phyloP scores from a whole-genome alignment of 1,140 invertebrate species.

The Hylaeus anthracinus region DNA sequence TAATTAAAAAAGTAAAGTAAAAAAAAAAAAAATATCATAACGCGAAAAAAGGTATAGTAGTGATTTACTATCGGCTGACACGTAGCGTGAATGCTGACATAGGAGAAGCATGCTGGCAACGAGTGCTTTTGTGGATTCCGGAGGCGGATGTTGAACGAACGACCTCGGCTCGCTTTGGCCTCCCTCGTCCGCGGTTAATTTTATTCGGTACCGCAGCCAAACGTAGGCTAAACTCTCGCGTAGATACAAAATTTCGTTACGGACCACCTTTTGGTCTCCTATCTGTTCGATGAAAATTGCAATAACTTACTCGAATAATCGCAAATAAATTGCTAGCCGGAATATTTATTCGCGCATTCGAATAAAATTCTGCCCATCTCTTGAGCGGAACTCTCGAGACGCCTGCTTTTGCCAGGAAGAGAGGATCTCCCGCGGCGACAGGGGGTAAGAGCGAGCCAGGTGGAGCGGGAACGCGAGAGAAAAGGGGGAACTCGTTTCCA shows the following conservation, averaged over 20 bases:
- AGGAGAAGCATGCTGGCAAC: slow-evolving; percentile 69
- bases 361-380: too few relatives aligned
- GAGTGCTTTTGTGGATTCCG: slow-evolving; percentile 58
- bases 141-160: background rate
- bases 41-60: slow-evolving; percentile 75
- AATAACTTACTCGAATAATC: too few relatives aligned
- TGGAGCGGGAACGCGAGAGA: background rate
- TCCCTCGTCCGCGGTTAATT: background rate
- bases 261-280: too few relatives aligned
- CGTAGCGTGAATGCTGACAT: slow-evolving; percentile 74
- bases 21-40: slow-evolving; percentile 70
- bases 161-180: background rate
- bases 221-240: too few relatives aligned
- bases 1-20: slow-evolving; percentile 64
- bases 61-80: slow-evolving; percentile 74
- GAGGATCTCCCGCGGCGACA: too few relatives aligned
- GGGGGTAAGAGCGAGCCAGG: too few relatives aligned
- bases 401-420: background rate
- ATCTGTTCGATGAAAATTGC: too few relatives aligned
- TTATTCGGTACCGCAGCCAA: too few relatives aligned
- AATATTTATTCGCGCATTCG: too few relatives aligned
- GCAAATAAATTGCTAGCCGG: too few relatives aligned
- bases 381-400: background rate
- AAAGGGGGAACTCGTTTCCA: slow-evolving; percentile 20
- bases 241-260: too few relatives aligned